Conservation (phyloP, 2,113 vertebrate genomes). For the Varanus komodoensis region DNA sequence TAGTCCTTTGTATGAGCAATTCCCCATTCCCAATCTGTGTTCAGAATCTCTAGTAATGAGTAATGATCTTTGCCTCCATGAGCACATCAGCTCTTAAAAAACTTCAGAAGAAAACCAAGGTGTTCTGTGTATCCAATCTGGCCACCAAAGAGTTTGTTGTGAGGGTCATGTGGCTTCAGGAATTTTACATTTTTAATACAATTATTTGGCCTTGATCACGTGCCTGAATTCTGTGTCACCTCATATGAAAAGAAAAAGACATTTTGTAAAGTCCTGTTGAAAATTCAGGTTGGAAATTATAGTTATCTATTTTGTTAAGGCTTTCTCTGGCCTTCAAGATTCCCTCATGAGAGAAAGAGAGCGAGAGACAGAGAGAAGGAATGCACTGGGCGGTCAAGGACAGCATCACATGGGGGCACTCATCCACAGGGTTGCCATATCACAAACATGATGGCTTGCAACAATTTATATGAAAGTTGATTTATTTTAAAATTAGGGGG, state of each 20-base stretch:
- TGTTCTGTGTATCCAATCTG: constrained; percentile 22
- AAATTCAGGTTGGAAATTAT: constrained; percentile 31
- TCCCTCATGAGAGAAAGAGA: no score
- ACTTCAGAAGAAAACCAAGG: constrained; percentile 43
- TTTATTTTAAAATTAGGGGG: constrained; percentile 42
- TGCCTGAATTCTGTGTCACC: background rate
- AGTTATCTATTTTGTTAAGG: background rate
- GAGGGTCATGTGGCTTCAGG: constrained; percentile 56
- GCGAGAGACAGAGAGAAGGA: no score
- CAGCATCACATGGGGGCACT: no score
- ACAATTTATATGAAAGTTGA: constrained; percentile 26
- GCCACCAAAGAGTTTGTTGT: constrained; percentile 53
- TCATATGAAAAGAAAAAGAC: constrained; percentile 16
- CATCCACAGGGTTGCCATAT: no score
- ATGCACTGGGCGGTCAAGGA: no score
- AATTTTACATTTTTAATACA: constrained; percentile 59
- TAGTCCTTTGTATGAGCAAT: background rate
- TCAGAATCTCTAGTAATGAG: constrained; percentile 30
- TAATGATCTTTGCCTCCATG: constrained; percentile 47
- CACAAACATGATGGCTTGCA: no score
- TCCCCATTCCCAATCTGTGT: background rate
- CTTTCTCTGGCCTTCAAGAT: constrained; percentile 51
- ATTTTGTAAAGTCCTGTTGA: constrained; percentile 22
- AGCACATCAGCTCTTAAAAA: constrained; percentile 43
- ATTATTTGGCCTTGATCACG: constrained; percentile 43